Evolutionary conservation across 2,113 vertebrate species (phyloP).

Genomic region (Daboia siamensis): DNA sequence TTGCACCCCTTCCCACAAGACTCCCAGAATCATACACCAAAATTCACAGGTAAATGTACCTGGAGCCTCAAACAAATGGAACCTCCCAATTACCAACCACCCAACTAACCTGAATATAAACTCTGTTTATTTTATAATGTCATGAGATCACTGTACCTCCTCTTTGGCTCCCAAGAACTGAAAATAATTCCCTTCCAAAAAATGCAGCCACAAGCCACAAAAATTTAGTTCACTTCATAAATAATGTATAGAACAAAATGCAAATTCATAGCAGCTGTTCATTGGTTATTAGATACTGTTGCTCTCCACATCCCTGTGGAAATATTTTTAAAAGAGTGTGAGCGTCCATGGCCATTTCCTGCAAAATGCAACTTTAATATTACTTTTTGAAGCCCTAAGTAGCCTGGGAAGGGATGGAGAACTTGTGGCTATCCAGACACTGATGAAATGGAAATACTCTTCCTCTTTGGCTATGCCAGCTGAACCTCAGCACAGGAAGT

Average conservation of each 20-base stretch:
- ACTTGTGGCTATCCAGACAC: not conserved
- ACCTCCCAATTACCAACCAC: not conserved
- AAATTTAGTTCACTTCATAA: not conserved
- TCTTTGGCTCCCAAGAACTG: not conserved
- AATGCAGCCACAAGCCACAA: not conserved
- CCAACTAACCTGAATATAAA: not conserved
- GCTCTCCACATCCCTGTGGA: not conserved
- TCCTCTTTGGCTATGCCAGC: not conserved
- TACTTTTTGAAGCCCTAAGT: not conserved
- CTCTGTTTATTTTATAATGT: not conserved
- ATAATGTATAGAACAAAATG: not conserved
- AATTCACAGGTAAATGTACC: not conserved
- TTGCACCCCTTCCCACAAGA: not conserved
- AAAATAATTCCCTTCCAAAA: not conserved
- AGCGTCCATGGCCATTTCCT: not conserved
- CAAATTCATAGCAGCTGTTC: not conserved
- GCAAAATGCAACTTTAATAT: not conserved
- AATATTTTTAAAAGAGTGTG: not conserved
- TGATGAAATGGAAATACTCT: not conserved
- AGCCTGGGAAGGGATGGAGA: not conserved
- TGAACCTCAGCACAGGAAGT: not conserved
- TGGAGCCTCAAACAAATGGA: not conserved
- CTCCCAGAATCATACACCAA: not conserved
- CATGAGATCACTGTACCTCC: not conserved
- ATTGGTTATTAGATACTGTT: not conserved